Evolutionary conservation across 2,888 invertebrate genomes (phyloP), one percentile per base, ranked within the genome.

Genomic region (Chydorus sphaericus): DNA sequence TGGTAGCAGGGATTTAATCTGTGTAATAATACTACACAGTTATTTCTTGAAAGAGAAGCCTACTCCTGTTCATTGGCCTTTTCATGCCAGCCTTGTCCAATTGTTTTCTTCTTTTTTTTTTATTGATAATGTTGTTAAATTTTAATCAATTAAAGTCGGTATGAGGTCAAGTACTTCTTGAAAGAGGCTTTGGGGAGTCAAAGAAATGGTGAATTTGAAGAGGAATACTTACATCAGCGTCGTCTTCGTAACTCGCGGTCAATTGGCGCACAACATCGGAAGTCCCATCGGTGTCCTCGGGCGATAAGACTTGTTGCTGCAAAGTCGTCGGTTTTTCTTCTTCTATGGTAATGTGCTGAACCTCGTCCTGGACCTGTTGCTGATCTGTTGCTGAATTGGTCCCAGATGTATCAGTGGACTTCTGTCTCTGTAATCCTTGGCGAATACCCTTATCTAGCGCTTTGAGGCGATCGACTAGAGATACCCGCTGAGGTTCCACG

Each of bases 231-330:
- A 26, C 26, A 11, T 44, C 26, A n/a, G 23, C 44, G 23, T 44
- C 44, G 23, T 44, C 44, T 44, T 44, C 44, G 10, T 8, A 44
- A 44, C 44, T 44, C 18, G 23, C 44, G 4, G 54, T 54, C 7
- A 54, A 29, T 28, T 54, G 54, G 6, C 54, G 37, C 6, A 54
- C 29, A 4, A 54, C 16, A 39, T 54, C 54, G 14, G 54, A 54
- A n/a, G 54, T 54, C 16, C 54, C 54, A 54, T 54, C 39, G 8
- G 37, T 29, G 28, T 39, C 39, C 29, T 54, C 37, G 20, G 54
- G 54, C 44, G 44, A 44, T 14, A 44, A 23, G 44, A 23, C 14
- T 16, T 26, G 28, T 8, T 44, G 44, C 28, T 44, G 44, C 44
- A 14, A 4, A 6, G 11, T 28, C 3, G 26, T 20, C 8, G 44